Base-by-base conservation (phyloP, 2,113 vertebrate genomes). In the Gasterosteus nipponicus region DNA sequence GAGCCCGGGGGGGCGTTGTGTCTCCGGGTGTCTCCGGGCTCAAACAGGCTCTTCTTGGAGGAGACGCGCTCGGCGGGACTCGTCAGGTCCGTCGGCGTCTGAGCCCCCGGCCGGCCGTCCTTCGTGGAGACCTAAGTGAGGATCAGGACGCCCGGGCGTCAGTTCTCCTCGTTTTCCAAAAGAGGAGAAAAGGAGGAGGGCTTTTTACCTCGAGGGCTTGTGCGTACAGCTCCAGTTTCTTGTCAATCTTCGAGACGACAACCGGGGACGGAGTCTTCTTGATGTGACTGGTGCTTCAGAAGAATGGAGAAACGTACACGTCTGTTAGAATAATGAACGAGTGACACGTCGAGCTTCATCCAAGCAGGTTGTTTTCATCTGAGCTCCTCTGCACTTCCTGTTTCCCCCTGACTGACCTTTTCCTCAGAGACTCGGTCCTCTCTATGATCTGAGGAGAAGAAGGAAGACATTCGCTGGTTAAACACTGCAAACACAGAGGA, bases 11-110 rank as follows among this genome's bases (percentile, higher is more conserved):
- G 0, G 0, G 83, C 5, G 29, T 87, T 92, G 9, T 93, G 96
- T 73, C 90, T 92, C 89, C 94, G 93, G 16, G 95, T 88, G 2
- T 97, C 97, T n/a, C 96, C 94, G 0, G 92, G 94, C 87, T 99
- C 97, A 94, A 97, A 99, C 33, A 93, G 91, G 69, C 67, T 97
- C 94, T 96, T 99, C 19, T 95, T 97, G 80, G 89, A 95, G 19
- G 96, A 92, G 57, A 99, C 95, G 0, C 95, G 93, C 84, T 94
- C 95, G 38, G 92, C 84, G 0, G 91, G 92, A 79, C 82, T 87
- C n/a, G 94, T 92, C 76, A 97, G 79, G 65, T 98, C 97, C 6
- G 95, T 80, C 67, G 88, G 91, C 1, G 84, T 63, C 80, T 93
- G 93, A 38, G 92, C 89, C 4, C 75, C 72, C 1, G 92, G 64